phyloP scores from a whole-genome alignment of 2,888 invertebrate species.

The Steinernema carpocapsae region DNA sequence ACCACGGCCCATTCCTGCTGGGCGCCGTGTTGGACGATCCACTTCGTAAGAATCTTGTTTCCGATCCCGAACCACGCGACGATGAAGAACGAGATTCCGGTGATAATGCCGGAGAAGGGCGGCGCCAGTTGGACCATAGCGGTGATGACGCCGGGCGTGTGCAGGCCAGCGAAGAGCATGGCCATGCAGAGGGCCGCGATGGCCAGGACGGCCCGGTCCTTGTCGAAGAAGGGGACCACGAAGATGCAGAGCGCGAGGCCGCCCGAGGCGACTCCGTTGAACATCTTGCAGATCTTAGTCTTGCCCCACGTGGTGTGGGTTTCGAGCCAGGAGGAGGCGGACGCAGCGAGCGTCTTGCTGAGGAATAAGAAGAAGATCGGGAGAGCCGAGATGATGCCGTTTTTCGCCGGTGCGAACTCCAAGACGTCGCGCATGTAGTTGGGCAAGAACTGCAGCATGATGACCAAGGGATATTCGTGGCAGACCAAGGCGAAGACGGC shows the following conservation, averaged over 20 bases:
- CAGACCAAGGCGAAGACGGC: conserved; percentile 60
- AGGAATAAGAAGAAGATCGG: conserved; percentile 64
- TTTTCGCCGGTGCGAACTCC: conserved; percentile 66
- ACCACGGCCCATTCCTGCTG: conserved; percentile 63
- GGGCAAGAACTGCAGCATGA: conserved; percentile 66
- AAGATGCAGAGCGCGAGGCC: conserved; percentile 62
- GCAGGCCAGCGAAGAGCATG: conserved; percentile 66
- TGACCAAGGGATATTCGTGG: conserved; percentile 62
- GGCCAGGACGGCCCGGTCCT: conserved; percentile 58
- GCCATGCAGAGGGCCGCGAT: conserved; percentile 62
- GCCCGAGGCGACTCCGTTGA: conserved; percentile 63
- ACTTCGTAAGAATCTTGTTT: conserved; percentile 65
- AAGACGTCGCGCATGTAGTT: conserved; percentile 67
- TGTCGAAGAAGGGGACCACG: conserved; percentile 61
- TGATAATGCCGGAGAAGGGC: conserved; percentile 64
- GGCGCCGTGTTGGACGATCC: conserved; percentile 63
- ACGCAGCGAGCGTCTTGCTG: conserved; percentile 62
- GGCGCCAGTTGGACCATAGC: conserved; percentile 66
- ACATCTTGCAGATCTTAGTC: conserved; percentile 64
- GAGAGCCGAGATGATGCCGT: conserved; percentile 58
- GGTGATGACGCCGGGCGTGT: conserved; percentile 66
- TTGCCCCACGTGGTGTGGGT: conserved; percentile 54
- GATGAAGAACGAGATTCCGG: conserved; percentile 44
- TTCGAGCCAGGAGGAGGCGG: conserved; percentile 61
- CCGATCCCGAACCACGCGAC: conserved; percentile 62